Evolutionary conservation across 1,140 invertebrate genomes (phyloP), one percentile per base, ranked within the genome.

Genomic region (Bombus picipes): DNA sequence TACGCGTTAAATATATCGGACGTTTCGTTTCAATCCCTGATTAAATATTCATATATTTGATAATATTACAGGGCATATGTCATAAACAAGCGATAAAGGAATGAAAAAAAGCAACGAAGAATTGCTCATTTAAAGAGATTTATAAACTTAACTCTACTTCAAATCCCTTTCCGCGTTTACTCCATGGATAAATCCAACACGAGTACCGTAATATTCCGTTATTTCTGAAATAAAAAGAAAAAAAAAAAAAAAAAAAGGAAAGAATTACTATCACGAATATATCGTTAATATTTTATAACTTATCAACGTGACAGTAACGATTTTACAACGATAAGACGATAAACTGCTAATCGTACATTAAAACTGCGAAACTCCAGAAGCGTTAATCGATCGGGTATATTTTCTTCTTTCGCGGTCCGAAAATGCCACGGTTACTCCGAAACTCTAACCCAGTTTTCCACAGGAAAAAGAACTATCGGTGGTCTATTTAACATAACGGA

Each of bases 401-500:
- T 39, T n/a, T 32, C 66, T 5, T 37, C 28, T 18, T 47, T 5
- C 22, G 18, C 28, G 28, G 8, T 32, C 53, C 70, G 13, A 34
- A 25, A 25, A 15, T 77, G 41, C 12, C 34, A 8, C 6, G 6
- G 1, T 5, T 12, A n/a, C 3, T 13, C 8, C 6, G 2, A 39
- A 41, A 28, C n/a, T 43, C 12, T 15, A 41, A 66, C 43, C 66
- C 25, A n/a, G 59, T 34, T 78, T 41, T 32, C 18, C 2, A 0
- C 10, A 1, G 32, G 3, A n/a, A 62, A 22, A 28, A 39, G 83
- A 89, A 70, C 77, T 70, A 59, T 59, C n/a, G 41, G 5, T 34
- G 41, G 37, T 70, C 72, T 89, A 79, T 86, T 82, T 81, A 79
- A 88, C 81, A 82, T 75, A 86, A 57, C 62, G 1, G 34, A 37